Base-by-base conservation (phyloP, 2,113 vertebrate genomes). In the Actinemys pallida region DNA sequence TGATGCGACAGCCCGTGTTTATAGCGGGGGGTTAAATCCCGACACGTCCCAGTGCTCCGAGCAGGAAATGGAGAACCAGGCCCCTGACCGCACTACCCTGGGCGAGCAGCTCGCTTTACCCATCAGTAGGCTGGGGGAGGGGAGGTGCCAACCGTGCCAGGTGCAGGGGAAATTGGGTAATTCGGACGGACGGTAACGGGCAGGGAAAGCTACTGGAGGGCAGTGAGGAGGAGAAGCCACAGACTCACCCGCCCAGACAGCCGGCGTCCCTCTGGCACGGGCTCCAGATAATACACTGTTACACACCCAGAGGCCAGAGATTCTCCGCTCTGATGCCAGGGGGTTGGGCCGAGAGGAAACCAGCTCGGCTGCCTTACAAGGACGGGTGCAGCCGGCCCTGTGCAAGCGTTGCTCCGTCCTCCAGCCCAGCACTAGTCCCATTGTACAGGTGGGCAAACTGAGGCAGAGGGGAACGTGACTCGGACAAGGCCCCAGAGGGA, bases 161-260 rank as follows among this genome's bases (percentile, higher is more conserved):
- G 16, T 8, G 35, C 57, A 59, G 65, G 35, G 65, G 65, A 19
- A 69, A n/a, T 10, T 31, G 29, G 62, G 31, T 31, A 65, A 35
- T 31, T 35, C 13, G 0, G 16, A 16, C 4, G 3, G 17, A n/a
- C 4, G 17, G 35, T n/a, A 69, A 20, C 4, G 4, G 35, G 65
- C 62, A 19, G 62, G 57, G 57, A 31, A 31, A 62, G 57, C 12
- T 27, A 11, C 57, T 13, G 29, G 57, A 31, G 24, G 12, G 57
- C 22, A 56, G 54, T 9, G 8, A 56, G 10, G 27, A 29, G 10
- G 52, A 53, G 52, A 6, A 19, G 54, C 59, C 31, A 13, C 31
- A 35, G 62, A 65, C 57, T 31, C 27, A 29, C 11, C 5, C 6
- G 3, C 62, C 31, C 13, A 65, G 62, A 35, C 14, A 54, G 53